Evolutionary conservation across 1,140 invertebrate species (phyloP).

Genomic region (Centruroides sculpturatus): DNA sequence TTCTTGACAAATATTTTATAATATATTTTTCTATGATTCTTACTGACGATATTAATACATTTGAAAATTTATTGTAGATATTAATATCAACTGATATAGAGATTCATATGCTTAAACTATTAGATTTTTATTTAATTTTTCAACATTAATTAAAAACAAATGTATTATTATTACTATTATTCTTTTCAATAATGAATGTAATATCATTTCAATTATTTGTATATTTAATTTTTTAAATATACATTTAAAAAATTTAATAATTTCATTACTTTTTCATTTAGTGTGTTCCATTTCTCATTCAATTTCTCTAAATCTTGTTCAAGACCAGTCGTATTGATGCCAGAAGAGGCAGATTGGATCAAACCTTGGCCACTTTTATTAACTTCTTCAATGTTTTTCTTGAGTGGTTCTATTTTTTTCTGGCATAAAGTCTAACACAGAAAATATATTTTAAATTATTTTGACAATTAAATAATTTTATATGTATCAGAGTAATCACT

Average conservation of each 20-base stretch:
- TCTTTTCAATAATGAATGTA: no score
- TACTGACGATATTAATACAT: no score
- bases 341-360: constrained; percentile 69
- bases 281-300: constrained; percentile 69
- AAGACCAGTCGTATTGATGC: constrained; percentile 63
- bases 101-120: no score
- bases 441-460: not conserved
- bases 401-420: constrained; percentile 58
- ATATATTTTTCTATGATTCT: no score
- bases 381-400: constrained; percentile 60
- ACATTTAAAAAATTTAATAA: not conserved
- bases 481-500: not conserved
- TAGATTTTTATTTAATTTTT: no score
- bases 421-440: not conserved
- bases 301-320: constrained; percentile 74
- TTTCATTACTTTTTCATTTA: constrained; percentile 23
- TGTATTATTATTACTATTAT: no score
- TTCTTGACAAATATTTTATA: no score
- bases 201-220: no score
- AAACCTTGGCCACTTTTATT: constrained; percentile 67
- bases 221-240: not conserved
- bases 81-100: no score
- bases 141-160: no score
- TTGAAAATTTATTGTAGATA: no score
- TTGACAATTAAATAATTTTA: not conserved